These are phyloP conservation scores for Formica selysi DNA, from an alignment of 1,140 invertebrate genomes.

Conservation along the genomic window DNA sequence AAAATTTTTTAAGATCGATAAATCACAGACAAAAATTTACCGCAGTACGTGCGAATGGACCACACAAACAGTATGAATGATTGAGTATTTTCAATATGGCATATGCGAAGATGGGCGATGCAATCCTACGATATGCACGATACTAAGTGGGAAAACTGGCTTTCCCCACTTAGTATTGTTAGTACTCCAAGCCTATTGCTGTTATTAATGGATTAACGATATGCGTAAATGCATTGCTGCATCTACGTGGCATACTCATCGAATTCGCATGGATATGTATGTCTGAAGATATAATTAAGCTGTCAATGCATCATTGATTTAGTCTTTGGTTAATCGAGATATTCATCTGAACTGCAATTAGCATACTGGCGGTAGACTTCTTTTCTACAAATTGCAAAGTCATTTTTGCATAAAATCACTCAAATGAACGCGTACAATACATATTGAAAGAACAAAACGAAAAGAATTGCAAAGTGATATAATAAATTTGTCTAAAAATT, in stretches of 20 bases:
- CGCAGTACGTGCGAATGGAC: neutral
- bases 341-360: slow-evolving; percentile 9
- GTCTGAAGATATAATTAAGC: slow-evolving; percentile 27
- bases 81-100: slow-evolving; percentile 14
- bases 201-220: too few relatives aligned
- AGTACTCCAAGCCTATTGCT: too few relatives aligned
- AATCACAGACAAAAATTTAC: too few relatives aligned
- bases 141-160: too few relatives aligned
- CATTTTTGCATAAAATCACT: slow-evolving; percentile 39
- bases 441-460: neutral
- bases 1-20: neutral
- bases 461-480: neutral
- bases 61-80: slow-evolving; percentile 15
- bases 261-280: slow-evolving; percentile 1
- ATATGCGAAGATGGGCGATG: neutral
- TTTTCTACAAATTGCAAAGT: slow-evolving; percentile 19
- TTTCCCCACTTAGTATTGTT: too few relatives aligned
- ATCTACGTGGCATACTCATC: slow-evolving; percentile 2
- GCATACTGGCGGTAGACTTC: neutral
- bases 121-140: slow-evolving; percentile 2
- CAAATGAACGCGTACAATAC: neutral
- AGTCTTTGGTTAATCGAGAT: slow-evolving; percentile 29
- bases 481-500: neutral
- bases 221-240: slow-evolving; percentile 33
- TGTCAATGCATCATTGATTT: slow-evolving; percentile 47